Conservation (phyloP, 2,797 vertebrate species). For the Neostethus bicornis region DNA sequence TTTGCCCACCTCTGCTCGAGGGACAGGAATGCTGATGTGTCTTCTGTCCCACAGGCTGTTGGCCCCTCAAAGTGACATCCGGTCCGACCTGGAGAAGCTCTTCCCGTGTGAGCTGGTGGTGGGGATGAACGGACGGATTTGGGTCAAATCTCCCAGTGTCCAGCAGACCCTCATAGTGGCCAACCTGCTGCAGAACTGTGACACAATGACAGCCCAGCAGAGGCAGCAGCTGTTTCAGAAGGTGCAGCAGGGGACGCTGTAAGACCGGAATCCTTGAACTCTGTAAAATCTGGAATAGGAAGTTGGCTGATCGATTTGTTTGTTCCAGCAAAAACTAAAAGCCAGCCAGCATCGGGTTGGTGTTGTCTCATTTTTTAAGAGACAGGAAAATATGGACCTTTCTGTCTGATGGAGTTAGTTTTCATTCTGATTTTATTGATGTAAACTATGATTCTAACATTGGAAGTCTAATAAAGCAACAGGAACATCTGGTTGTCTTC, state of each 20-base stretch:
- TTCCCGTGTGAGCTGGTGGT: slow-evolving; percentile 91
- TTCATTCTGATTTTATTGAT: no score
- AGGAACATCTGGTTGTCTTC: no score
- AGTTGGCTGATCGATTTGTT: no score
- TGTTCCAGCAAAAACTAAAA: no score
- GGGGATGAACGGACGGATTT: slow-evolving; percentile 93
- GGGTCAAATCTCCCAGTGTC: slow-evolving; percentile 86
- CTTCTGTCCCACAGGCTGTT: slow-evolving; percentile 28
- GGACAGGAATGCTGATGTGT: not conserved
- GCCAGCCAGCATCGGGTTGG: no score
- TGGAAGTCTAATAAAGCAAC: no score
- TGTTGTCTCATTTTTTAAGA: no score
- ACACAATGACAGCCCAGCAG: slow-evolving; percentile 89
- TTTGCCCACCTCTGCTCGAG: no score
- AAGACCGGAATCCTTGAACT: not conserved
- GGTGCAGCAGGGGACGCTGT: slow-evolving; percentile 36
- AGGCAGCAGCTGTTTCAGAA: slow-evolving; percentile 84
- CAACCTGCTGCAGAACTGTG: slow-evolving; percentile 91
- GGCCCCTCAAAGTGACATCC: slow-evolving; percentile 35
- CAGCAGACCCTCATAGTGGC: slow-evolving; percentile 91
- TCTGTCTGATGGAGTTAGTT: no score
- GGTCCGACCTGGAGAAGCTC: slow-evolving; percentile 85
- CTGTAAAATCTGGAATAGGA: no score
- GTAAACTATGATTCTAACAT: no score
- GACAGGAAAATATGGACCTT: no score